Base-by-base conservation (phyloP, 2,888 invertebrate species). In the Schizaphis graminum region DNA sequence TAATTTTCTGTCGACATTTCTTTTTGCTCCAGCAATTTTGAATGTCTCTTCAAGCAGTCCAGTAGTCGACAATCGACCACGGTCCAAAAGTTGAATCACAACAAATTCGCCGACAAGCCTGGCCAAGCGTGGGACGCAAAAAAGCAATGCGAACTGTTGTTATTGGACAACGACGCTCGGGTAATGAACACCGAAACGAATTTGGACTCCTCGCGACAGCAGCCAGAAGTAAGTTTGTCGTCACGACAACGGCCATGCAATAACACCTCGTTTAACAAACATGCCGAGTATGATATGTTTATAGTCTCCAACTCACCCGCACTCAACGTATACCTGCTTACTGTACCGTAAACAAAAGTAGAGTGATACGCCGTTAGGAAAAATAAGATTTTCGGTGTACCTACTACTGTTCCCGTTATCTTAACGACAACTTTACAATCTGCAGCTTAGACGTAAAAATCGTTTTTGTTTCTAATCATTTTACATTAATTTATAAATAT, bases 71-170 rank as follows among this genome's bases (percentile, higher is more conserved):
- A 21, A 85, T 85, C 90, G 26, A 26, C 53, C 21, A n/a, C 26
- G 11, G 89, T 57, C n/a, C 87, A 88, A 88, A 96, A 96, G 94
- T 96, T 97, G 88, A 96, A 97, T 94, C 98, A 98, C 95, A 96
- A 96, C 91, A 96, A 96, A 94, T 97, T 96, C 95, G 96, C 96
- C 4, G 97, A 97, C 94, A 96, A 96, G 35, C 98, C 98, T 0
- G 98, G 98, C 0, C 96, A 96, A 95, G 95, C 96, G n/a, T 98
- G 97, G 97, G 97, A 97, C 53, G 97, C 97, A 0, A 97, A 98
- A 95, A 97, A 96, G 95, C 98, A 98, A 95, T 98, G 98, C 95
- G 97, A 98, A 96, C 95, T 97, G 16, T 96, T 98, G 41, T 96
- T 98, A 11, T 96, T 97, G 16, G 98, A 98, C 95, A 96, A 96